These are phyloP conservation scores for Geotrypetes seraphini DNA, from an alignment of 2,797 vertebrate species.

Conservation along the genomic window DNA sequence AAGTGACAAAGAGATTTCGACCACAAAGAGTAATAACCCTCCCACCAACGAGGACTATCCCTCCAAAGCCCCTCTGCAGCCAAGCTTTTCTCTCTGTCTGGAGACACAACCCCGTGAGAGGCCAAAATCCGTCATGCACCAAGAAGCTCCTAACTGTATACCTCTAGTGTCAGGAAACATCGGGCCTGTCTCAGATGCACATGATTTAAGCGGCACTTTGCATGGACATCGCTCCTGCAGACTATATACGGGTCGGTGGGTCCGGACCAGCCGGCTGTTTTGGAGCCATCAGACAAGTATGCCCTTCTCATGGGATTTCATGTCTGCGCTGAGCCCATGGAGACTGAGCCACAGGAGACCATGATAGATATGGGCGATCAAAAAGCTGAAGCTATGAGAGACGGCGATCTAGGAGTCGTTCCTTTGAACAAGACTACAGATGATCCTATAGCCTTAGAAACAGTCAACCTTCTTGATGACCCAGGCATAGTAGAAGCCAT, in stretches of 20 bases:
- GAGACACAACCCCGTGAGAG: neutral
- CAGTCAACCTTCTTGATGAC: constrained; percentile 72
- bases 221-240: accelerated
- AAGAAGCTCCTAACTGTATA: neutral
- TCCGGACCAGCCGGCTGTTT: neutral
- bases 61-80: neutral
- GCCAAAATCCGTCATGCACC: neutral
- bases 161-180: neutral
- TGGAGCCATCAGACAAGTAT: constrained; percentile 23
- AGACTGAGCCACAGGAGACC: neutral
- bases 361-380: constrained; percentile 68
- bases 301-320: constrained; percentile 39
- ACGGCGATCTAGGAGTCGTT: constrained; percentile 76
- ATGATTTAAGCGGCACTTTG: accelerated
- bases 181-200: neutral
- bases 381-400: constrained; percentile 83
- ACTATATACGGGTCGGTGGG: constrained; percentile 10
- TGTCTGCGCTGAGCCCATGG: constrained; percentile 33
- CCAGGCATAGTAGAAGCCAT: no score
- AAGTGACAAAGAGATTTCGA: neutral
- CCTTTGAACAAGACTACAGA: constrained; percentile 75
- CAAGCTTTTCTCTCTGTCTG: neutral
- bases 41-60: neutral
- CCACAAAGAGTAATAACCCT: constrained; percentile 3
- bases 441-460: constrained; percentile 81